Base-by-base conservation (phyloP, 2,888 invertebrate species). In the Apamea anceps region DNA sequence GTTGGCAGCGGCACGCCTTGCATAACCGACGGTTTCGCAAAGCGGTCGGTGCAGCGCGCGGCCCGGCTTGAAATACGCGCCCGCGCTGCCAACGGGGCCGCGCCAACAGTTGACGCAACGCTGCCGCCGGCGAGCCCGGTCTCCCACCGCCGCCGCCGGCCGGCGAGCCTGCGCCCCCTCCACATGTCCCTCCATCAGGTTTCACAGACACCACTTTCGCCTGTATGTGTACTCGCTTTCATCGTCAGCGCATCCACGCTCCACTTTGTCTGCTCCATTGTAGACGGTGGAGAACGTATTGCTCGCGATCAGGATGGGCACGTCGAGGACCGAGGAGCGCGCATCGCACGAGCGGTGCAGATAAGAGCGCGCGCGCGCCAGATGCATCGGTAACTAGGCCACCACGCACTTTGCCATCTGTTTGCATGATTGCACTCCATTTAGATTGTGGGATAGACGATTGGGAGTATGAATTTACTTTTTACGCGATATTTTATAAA, bases 1-100 rank as follows among this genome's bases (percentile, higher is more conserved):
- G 96, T 96, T 96, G 97, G 97, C 97, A 97, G 95, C 96, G 95
- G 94, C 95, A 92, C 94, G 95, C 95, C 96, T 96, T 96, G 96
- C 96, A 96, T 96, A 96, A 97, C 96, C 94, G 93, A 92, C 94
- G 94, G 95, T 97, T 96, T 96, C 97, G 97, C 96, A 97, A 97
- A 97, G 95, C 95, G 94, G 92, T 93, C 94, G 95, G 93, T 95
- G 96, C 96, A 96, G 95, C 95, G 94, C 93, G 93, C 92, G 91
- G 91, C 91, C 91, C 93, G 94, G 96, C 96, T 96, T 96, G 95
- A 96, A 96, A 96, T 96, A 96, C 95, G 96, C 95, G 93, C 91
- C 94, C 90, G 93, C 93, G 92, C 92, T 93, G 95, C 95, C 94
- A 94, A 94, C 94, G 93, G 94, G 94, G 93, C 94, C 95, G 94